These are phyloP conservation scores for Phylloscopus collybita DNA, from an alignment of 2,797 vertebrate genomes.

Conservation along the genomic window DNA sequence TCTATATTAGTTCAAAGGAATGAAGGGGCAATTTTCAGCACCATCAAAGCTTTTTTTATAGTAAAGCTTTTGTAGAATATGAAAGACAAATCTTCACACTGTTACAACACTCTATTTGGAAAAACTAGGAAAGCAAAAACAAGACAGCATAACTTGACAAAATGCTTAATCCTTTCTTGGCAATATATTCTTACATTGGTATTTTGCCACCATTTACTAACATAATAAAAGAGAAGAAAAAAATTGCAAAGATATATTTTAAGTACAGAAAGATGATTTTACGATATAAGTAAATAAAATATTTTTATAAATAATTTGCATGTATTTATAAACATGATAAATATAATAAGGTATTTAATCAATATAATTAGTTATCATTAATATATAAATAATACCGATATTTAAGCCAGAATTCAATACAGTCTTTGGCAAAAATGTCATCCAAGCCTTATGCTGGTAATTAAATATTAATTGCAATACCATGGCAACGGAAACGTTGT, in stretches of 20 bases:
- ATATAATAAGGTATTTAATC: background rate
- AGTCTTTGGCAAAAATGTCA: background rate
- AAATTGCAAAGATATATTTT: background rate
- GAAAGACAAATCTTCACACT: background rate
- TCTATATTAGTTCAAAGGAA: background rate
- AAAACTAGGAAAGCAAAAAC: background rate
- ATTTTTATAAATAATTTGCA: background rate
- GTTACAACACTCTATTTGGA: background rate
- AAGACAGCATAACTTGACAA: background rate
- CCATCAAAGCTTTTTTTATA: background rate
- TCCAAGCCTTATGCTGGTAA: background rate
- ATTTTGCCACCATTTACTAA: background rate
- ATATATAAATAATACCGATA: background rate
- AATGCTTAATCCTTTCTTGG: background rate
- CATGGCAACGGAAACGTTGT: slow-evolving; percentile 56
- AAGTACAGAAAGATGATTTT: background rate
- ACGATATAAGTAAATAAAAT: background rate
- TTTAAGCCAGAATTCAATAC: background rate
- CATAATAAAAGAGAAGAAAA: background rate
- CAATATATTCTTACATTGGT: background rate
- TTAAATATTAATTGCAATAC: slow-evolving; percentile 68
- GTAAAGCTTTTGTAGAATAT: background rate
- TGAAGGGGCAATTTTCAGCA: background rate
- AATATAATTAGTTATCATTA: background rate
- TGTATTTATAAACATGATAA: background rate